Percentiles rank a stretch among this genome's conserved stretches.
phyloP scores from a whole-genome alignment of 2,888 invertebrate species.

The Diarsia brunnea region DNA sequence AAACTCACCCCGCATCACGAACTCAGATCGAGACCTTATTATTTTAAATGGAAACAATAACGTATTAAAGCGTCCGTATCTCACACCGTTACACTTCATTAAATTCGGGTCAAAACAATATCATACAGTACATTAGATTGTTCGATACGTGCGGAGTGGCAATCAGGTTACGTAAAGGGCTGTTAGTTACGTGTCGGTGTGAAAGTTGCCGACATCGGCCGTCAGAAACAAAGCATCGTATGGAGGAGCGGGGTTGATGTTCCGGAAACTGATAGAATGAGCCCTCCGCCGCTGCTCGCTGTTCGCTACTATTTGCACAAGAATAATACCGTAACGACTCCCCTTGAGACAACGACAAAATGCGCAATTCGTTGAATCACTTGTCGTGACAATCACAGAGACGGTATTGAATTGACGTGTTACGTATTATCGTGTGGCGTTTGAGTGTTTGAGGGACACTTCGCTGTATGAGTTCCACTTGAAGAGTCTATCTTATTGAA shows the following conservation, averaged over 20 bases:
- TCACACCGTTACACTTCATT: conserved; percentile 54
- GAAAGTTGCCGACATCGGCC: conserved; percentile 70
- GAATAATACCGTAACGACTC: conserved; percentile 71
- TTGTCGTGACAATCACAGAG: conserved; percentile 69
- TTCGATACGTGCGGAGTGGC: conserved; percentile 50
- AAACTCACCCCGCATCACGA: conserved; percentile 39
- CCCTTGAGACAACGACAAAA: conserved; percentile 73
- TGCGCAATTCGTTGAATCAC: conserved; percentile 78
- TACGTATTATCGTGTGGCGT: conserved; percentile 43
- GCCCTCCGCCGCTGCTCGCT: conserved; percentile 58
- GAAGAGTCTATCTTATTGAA: conserved; percentile 2
- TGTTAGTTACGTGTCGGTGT: conserved; percentile 57
- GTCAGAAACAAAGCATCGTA: conserved; percentile 75
- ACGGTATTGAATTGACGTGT: conserved; percentile 59
- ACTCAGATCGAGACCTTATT: conserved; percentile 61
- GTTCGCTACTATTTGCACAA: conserved; percentile 74
- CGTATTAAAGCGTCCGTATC: conserved; percentile 46
- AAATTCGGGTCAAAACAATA: conserved; percentile 47
- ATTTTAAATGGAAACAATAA: conserved; percentile 57
- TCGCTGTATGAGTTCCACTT: conserved; percentile 1
- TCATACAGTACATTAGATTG: conserved; percentile 48
- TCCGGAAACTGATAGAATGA: conserved; percentile 81
- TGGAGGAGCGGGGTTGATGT: conserved; percentile 75
- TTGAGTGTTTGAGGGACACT: conserved; percentile 41
- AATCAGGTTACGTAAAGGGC: conserved; percentile 45